phyloP scores from a whole-genome alignment of 2,113 vertebrate species.

The Aspidoscelis tigris region DNA sequence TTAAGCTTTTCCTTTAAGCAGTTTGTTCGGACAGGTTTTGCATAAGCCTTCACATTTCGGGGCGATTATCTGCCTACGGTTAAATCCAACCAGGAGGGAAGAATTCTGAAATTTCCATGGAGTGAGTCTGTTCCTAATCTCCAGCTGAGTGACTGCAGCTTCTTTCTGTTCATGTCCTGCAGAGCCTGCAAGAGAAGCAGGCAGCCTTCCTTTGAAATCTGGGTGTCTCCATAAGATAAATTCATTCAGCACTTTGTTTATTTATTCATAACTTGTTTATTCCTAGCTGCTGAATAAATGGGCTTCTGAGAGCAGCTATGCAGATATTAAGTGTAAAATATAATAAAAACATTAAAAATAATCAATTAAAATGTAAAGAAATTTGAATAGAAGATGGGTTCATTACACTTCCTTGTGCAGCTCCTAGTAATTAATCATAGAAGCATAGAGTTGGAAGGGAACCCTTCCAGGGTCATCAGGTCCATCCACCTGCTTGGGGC shows the following conservation, averaged over 20 bases:
- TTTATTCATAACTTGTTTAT: no score
- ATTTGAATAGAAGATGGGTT: no score
- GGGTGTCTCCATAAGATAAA: neutral
- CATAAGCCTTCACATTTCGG: conserved; percentile 35
- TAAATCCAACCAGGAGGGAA: conserved; percentile 42
- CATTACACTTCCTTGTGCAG: no score
- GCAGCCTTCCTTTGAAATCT: conserved; percentile 1
- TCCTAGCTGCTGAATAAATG: no score
- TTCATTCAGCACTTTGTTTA: neutral
- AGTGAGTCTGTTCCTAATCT: conserved; percentile 49
- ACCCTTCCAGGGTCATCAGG: no score
- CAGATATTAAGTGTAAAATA: no score
- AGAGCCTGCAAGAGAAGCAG: conserved; percentile 27
- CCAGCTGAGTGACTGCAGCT: conserved; percentile 34
- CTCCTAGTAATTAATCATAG: no score
- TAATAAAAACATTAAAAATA: no score
- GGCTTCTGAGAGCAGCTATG: no score
- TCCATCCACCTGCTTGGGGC: no score
- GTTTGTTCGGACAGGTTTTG: conserved; percentile 50
- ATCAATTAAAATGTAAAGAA: no score
- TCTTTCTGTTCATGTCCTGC: conserved; percentile 10
- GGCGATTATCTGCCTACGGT: conserved; percentile 35
- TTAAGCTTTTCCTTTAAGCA: neutral
- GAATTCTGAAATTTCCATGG: conserved; percentile 24
- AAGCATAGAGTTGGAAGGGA: no score